These are phyloP conservation scores for Eumerus sabulonum DNA, from an alignment of 2,888 invertebrate genomes.

Conservation along the genomic window DNA sequence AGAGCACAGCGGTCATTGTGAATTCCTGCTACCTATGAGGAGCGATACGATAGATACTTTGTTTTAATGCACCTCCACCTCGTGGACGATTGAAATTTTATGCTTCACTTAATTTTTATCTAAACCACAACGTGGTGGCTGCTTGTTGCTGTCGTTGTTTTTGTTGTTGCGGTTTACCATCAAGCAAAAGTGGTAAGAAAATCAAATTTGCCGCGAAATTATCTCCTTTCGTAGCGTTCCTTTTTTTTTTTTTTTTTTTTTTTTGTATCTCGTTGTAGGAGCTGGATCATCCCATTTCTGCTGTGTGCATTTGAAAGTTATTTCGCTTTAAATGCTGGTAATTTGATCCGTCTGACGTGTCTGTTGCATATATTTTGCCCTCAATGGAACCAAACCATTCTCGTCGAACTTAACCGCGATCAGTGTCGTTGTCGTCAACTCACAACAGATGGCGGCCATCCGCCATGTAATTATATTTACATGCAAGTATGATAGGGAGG, in stretches of 20 bases:
- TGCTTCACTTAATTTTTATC: conserved; percentile 68
- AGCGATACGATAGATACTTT: conserved; percentile 51
- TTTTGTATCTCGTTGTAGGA: too few relatives aligned
- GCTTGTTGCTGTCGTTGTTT: neutral
- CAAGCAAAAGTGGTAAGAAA: conserved; percentile 37
- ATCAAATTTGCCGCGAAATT: conserved; percentile 50
- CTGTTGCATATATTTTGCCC: conserved; percentile 49
- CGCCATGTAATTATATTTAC: conserved; percentile 10
- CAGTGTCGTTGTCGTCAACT: conserved; percentile 8
- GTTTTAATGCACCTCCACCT: neutral
- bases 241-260: conserved; percentile 56
- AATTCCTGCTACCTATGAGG: too few relatives aligned
- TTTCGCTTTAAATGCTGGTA: conserved; percentile 62
- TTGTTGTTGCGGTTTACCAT: conserved; percentile 41
- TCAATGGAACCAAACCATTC: neutral
- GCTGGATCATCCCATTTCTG: too few relatives aligned
- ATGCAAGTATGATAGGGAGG: conserved; percentile 48
- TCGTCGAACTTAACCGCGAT: conserved; percentile 21
- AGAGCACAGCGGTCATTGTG: conserved; percentile 43
- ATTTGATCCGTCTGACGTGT: conserved; percentile 62
- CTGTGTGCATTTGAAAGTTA: conserved; percentile 65
- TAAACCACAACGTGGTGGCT: conserved; percentile 25
- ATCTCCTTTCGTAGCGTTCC: too few relatives aligned
- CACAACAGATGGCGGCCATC: conserved; percentile 56
- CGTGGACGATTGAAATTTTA: conserved; percentile 38